phyloP scores from a whole-genome alignment of 2,797 vertebrate species.

The Capromys pilorides region DNA sequence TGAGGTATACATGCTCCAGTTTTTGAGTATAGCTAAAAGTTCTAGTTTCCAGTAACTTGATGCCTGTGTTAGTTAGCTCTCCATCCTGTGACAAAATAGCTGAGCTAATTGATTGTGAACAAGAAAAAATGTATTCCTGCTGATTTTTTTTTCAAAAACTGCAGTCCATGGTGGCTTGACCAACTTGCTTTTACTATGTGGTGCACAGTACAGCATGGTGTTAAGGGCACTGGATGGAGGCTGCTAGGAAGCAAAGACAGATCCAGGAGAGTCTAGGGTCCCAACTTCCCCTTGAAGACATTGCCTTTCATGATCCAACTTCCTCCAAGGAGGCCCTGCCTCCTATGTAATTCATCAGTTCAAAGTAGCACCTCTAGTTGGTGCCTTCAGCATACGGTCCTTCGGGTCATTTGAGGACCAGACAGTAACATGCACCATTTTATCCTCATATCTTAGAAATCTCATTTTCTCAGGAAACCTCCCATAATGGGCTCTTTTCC shows the following conservation, averaged over 20 bases:
- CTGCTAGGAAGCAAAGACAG: neutral
- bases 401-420: neutral
- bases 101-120: neutral
- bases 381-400: too few relatives aligned
- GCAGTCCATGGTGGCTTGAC: neutral
- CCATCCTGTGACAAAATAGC: neutral
- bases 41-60: neutral
- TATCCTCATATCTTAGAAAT: neutral
- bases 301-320: neutral
- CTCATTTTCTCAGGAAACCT: neutral
- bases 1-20: too few relatives aligned
- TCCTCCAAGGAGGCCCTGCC: neutral
- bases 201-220: rapidly evolving
- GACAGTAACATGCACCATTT: neutral
- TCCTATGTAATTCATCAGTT: neutral
- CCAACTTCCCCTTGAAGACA: neutral
- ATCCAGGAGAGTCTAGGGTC: neutral
- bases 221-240: too few relatives aligned
- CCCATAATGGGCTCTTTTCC: neutral
- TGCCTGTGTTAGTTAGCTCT: neutral
- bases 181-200: neutral
- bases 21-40: neutral
- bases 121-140: neutral
- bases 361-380: neutral
- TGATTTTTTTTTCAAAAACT: neutral